These are phyloP conservation scores for Ailurus styani DNA, from an alignment of 2,113 vertebrate species.

Conservation along the genomic window DNA sequence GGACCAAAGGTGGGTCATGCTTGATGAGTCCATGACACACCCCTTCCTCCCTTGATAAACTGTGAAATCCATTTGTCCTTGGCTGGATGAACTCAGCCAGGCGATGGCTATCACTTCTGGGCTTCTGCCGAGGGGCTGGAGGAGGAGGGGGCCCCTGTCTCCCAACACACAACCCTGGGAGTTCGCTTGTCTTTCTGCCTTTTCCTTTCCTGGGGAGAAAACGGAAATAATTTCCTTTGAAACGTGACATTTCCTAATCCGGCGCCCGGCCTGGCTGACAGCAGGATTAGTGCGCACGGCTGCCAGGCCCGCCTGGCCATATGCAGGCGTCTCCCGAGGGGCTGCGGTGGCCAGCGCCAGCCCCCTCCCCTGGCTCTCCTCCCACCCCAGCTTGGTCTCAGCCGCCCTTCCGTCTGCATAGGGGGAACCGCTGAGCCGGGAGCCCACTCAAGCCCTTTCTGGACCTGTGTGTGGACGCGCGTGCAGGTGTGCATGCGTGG, in stretches of 20 bases:
- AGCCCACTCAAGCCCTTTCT: background rate
- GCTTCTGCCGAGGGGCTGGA: background rate
- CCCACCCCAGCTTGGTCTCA: background rate
- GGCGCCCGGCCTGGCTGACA: slow-evolving; percentile 61
- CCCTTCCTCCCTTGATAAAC: background rate
- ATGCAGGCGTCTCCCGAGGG: background rate
- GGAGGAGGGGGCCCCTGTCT: background rate
- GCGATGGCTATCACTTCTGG: background rate
- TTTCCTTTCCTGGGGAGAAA: slow-evolving; percentile 67
- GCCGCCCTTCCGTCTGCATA: background rate
- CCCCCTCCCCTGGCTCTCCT: background rate
- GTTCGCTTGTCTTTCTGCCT: slow-evolving; percentile 66
- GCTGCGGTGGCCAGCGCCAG: background rate
- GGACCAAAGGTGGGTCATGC: slow-evolving; percentile 24
- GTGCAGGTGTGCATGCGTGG: background rate
- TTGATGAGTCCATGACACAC: background rate
- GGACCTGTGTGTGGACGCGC: background rate
- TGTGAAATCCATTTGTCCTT: slow-evolving; percentile 44
- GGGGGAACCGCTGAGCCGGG: background rate
- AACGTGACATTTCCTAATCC: slow-evolving; percentile 76
- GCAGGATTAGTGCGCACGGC: slow-evolving; percentile 49
- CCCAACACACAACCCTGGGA: background rate
- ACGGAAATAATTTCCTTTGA: slow-evolving; percentile 75
- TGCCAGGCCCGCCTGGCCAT: slow-evolving; percentile 60
- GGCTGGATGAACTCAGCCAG: background rate